Evolutionary conservation across 2,888 invertebrate species (phyloP).

Genomic region (Agelastica alni): DNA sequence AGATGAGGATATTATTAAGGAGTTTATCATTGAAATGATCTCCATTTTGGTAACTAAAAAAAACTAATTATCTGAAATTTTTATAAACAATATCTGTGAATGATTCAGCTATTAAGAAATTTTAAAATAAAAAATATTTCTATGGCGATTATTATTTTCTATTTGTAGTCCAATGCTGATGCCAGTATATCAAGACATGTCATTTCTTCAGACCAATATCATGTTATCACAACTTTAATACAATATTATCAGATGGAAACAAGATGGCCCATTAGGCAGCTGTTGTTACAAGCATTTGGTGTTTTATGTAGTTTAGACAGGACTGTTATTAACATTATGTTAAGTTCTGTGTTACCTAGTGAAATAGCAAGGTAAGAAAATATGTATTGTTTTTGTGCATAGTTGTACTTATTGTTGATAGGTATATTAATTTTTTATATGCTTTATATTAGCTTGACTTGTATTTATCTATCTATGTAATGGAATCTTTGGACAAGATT

Average conservation of each 20-base stretch:
- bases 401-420: too few relatives aligned
- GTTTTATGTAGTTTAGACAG: conserved; percentile 86
- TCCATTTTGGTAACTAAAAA: conserved; percentile 80
- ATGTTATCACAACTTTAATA: conserved; percentile 80
- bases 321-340: conserved; percentile 78
- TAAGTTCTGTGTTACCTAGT: conserved; percentile 86
- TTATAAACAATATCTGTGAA: too few relatives aligned
- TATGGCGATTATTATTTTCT: neutral
- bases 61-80: too few relatives aligned
- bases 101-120: too few relatives aligned
- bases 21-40: conserved; percentile 80
- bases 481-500: too few relatives aligned
- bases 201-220: conserved; percentile 81
- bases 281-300: conserved; percentile 83
- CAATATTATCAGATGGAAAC: conserved; percentile 97
- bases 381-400: neutral
- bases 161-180: conserved; percentile 82
- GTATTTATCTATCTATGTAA: too few relatives aligned
- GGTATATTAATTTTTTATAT: too few relatives aligned
- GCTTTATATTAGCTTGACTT: too few relatives aligned
- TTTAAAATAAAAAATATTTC: too few relatives aligned
- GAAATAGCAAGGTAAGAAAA: conserved; percentile 77
- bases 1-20: conserved; percentile 86
- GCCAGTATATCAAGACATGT: conserved; percentile 84
- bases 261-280: conserved; percentile 81